A percentile compares a stretch with the other conserved stretches of the same genome.
phyloP scores from a whole-genome alignment of 2,888 invertebrate genomes.

The Ectobius pallidus region DNA sequence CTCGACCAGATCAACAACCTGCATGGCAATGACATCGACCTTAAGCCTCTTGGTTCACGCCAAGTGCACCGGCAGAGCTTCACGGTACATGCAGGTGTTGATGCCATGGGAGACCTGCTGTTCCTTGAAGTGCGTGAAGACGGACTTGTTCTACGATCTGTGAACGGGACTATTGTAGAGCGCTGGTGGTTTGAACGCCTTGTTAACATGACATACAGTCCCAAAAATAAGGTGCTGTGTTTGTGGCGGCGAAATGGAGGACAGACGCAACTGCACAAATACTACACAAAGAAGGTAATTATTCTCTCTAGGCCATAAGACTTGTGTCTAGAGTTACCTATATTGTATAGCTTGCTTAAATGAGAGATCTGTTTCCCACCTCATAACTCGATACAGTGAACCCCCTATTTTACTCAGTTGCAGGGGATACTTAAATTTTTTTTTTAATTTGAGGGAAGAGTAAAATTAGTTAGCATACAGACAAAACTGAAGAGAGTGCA shows the following conservation, averaged over 20 bases:
- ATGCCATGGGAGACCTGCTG: conserved; percentile 85
- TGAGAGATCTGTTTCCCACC: no score
- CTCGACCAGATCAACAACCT: conserved; percentile 93
- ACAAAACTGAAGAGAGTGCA: no score
- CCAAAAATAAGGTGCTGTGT: conserved; percentile 96
- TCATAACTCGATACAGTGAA: no score
- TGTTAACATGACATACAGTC: conserved; percentile 99
- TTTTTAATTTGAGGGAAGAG: no score
- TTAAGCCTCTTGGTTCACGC: conserved; percentile 94
- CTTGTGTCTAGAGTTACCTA: no score
- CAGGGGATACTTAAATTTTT: no score
- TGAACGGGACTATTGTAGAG: conserved; percentile 85
- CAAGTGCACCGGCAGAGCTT: conserved; percentile 96
- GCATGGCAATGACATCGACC: conserved; percentile 96
- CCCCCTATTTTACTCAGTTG: no score
- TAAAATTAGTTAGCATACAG: no score
- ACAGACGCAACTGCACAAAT: conserved; percentile 95
- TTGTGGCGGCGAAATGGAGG: conserved; percentile 95
- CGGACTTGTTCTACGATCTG: conserved; percentile 82
- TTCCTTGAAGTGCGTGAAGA: conserved; percentile 97
- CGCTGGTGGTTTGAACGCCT: conserved; percentile 99
- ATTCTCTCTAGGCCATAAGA: no score
- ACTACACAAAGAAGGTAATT: conserved; percentile 97
- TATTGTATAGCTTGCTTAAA: no score
- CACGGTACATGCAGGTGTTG: conserved; percentile 95